These are phyloP conservation scores for Dryococelus australis DNA, from an alignment of 2,888 invertebrate species.

Conservation along the genomic window DNA sequence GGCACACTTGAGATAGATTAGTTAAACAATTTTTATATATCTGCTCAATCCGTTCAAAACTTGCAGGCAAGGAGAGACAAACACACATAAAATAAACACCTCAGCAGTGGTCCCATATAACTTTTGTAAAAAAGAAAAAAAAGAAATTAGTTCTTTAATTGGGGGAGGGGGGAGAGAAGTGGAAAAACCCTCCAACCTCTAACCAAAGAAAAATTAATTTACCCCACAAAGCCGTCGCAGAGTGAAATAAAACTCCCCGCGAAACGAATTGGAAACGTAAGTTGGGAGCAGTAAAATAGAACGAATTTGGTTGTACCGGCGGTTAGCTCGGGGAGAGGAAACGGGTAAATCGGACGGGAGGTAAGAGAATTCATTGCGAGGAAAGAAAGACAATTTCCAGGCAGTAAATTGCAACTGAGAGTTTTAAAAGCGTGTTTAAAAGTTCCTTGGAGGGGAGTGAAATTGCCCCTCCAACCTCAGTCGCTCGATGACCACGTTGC, in stretches of 20 bases:
- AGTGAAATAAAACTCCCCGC: slow-evolving; percentile 1
- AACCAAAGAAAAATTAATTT: slow-evolving; percentile 10
- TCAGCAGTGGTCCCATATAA: too few species aligned
- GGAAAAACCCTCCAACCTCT: not conserved
- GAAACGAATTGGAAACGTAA: not conserved
- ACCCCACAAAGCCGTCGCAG: not conserved
- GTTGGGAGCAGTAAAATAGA: not conserved
- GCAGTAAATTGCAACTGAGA: not conserved
- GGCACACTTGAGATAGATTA: too few species aligned
- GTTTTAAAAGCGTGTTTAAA: slow-evolving; percentile 9
- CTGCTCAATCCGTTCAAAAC: too few species aligned
- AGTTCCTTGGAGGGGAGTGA: not conserved
- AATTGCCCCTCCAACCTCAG: not conserved
- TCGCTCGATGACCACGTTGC: not conserved
- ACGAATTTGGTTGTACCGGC: not conserved
- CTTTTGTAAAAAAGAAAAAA: too few species aligned
- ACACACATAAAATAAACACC: too few species aligned
- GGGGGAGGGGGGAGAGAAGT: not conserved
- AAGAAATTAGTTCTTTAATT: too few species aligned
- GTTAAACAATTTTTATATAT: too few species aligned
- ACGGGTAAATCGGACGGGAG: not conserved
- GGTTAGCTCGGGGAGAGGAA: not conserved
- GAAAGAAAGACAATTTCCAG: not conserved
- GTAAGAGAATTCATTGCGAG: not conserved
- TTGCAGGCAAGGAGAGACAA: too few species aligned